A percentile compares a stretch with the other conserved stretches of the same genome.
phyloP scores from a whole-genome alignment of 2,888 invertebrate genomes.

The Agapostemon virescens region DNA sequence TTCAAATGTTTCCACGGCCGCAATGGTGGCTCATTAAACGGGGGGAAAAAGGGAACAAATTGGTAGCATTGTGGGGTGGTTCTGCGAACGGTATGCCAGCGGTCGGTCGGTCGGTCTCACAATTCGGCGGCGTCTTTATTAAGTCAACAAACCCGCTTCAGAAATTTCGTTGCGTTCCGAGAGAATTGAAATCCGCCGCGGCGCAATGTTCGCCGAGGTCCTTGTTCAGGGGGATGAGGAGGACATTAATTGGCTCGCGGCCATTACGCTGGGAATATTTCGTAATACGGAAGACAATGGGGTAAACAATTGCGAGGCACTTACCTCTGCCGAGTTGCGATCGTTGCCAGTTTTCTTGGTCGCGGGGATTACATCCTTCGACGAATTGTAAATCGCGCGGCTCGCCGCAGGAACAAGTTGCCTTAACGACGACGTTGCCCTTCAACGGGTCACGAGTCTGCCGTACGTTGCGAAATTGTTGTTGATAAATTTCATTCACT shows the following conservation, averaged over 20 bases:
- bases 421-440: not conserved
- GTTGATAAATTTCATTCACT: not conserved
- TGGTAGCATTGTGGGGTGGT: conserved; percentile 30
- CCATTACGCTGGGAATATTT: not conserved
- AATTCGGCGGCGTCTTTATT: conserved; percentile 44
- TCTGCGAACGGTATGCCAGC: conserved; percentile 30
- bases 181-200: conserved; percentile 28
- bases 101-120: not conserved
- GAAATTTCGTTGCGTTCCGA: conserved; percentile 38
- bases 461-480: not conserved
- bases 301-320: conserved; percentile 1
- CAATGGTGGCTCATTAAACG: not conserved
- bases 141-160: conserved; percentile 47
- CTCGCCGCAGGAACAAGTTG: not conserved
- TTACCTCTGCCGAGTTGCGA: conserved; percentile 4
- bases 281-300: conserved; percentile 9
- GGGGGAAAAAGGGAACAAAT: conserved; percentile 23
- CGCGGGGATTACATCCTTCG: not conserved
- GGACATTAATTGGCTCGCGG: conserved; percentile 23
- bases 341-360: not conserved
- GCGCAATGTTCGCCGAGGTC: not conserved
- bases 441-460: not conserved
- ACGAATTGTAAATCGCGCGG: not conserved
- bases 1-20: conserved; percentile 21
- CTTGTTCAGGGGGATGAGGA: not conserved